phyloP scores from a whole-genome alignment of 2,888 invertebrate genomes.

The Drepana falcataria region DNA sequence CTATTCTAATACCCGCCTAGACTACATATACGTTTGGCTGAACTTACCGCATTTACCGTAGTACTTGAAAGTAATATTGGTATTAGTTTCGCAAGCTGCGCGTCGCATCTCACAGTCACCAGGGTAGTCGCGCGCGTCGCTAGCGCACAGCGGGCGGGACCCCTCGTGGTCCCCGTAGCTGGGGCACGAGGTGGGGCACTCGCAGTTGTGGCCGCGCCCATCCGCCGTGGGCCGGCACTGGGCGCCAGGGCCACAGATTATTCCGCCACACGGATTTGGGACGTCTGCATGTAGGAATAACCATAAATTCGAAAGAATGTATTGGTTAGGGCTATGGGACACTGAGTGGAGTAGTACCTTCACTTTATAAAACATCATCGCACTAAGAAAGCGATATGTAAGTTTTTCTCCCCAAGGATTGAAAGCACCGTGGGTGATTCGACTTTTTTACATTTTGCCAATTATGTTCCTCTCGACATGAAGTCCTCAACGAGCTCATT shows the following conservation, averaged over 20 bases:
- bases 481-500: no score
- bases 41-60: conserved; percentile 92
- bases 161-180: conserved; percentile 90
- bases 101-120: conserved; percentile 91
- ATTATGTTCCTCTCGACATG: no score
- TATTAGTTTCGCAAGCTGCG: conserved; percentile 85
- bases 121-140: conserved; percentile 90
- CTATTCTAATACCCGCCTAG: no score
- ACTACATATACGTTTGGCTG: neutral
- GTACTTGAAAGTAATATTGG: conserved; percentile 89
- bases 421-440: no score
- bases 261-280: conserved; percentile 86
- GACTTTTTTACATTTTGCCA: no score
- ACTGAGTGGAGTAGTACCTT: no score
- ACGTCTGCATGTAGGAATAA: conserved; percentile 46
- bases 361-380: no score
- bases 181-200: conserved; percentile 88
- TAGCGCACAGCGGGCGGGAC: conserved; percentile 88
- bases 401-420: no score
- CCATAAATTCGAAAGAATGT: no score
- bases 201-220: conserved; percentile 85
- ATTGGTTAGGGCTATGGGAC: no score
- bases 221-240: conserved; percentile 83
- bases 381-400: no score
- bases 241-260: conserved; percentile 89